These are phyloP conservation scores for Lysandra bellargus DNA, from an alignment of 2,888 invertebrate genomes.

Conservation along the genomic window DNA sequence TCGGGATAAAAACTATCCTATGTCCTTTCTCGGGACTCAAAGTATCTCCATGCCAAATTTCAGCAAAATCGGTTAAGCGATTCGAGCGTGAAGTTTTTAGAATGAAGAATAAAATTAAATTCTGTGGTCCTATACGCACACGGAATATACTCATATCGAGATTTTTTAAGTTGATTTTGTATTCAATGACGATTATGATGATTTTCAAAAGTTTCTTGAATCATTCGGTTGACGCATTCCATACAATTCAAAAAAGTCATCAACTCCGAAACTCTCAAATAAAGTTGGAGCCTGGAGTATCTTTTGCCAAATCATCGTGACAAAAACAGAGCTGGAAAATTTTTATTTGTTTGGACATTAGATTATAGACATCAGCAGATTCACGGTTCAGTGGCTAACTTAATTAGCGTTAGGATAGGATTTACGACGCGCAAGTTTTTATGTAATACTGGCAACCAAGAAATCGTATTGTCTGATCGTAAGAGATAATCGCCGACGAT, in stretches of 20 bases:
- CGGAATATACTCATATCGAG: too few relatives aligned
- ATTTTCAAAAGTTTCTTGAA: background rate
- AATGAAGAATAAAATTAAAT: too few relatives aligned
- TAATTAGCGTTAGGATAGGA: conserved; percentile 12
- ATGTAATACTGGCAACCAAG: background rate
- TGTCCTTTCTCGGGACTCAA: too few relatives aligned
- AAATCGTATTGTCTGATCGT: too few relatives aligned
- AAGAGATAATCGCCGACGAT: too few relatives aligned
- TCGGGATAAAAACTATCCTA: too few relatives aligned
- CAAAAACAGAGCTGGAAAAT: background rate
- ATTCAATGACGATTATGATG: background rate
- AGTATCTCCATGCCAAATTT: too few relatives aligned
- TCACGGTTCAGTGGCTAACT: background rate
- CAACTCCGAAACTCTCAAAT: background rate
- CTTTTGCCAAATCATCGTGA: conserved; percentile 3
- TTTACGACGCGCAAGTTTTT: background rate
- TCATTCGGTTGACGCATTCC: background rate
- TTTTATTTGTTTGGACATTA: background rate
- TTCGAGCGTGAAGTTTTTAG: too few relatives aligned
- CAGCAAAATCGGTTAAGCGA: too few relatives aligned
- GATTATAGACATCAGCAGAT: background rate
- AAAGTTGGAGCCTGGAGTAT: background rate
- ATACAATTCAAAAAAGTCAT: background rate
- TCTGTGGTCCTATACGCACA: too few relatives aligned
- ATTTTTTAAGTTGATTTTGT: too few relatives aligned